A percentile compares a stretch with the other conserved stretches of the same genome.
These are phyloP conservation scores for Kradibia gibbosae DNA, from an alignment of 1,140 invertebrate species.

Conservation along the genomic window DNA sequence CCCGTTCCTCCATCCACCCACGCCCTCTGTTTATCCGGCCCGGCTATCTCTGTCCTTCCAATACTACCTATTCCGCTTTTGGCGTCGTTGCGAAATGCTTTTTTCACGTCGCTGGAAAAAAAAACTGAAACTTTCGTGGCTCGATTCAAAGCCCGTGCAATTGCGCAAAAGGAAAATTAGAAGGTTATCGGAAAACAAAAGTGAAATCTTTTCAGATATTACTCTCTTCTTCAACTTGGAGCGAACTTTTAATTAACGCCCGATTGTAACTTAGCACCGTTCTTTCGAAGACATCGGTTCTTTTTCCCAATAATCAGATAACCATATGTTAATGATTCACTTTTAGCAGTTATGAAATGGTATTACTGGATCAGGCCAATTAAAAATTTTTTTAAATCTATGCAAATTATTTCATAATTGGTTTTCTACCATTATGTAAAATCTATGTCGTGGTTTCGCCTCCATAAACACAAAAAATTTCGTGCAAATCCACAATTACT, in stretches of 20 bases:
- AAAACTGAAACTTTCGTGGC: not conserved
- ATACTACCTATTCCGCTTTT: not conserved
- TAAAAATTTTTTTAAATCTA: not conserved
- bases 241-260: not conserved
- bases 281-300: too few relatives aligned
- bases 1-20: not conserved
- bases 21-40: too few relatives aligned
- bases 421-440: not conserved
- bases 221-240: not conserved
- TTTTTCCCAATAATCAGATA: not conserved
- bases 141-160: not conserved
- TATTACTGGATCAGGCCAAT: not conserved
- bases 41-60: not conserved
- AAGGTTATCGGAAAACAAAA: slow-evolving; percentile 19
- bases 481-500: not conserved
- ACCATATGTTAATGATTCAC: not conserved
- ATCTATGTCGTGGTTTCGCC: not conserved
- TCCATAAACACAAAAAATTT: not conserved
- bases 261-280: not conserved
- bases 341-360: not conserved
- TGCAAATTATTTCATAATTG: not conserved
- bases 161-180: not conserved
- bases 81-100: not conserved
- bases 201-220: slow-evolving; percentile 5
- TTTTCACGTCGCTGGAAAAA: not conserved